Evolutionary conservation across 2,113 vertebrate species (phyloP).

Genomic region (Isichthys henryi): DNA sequence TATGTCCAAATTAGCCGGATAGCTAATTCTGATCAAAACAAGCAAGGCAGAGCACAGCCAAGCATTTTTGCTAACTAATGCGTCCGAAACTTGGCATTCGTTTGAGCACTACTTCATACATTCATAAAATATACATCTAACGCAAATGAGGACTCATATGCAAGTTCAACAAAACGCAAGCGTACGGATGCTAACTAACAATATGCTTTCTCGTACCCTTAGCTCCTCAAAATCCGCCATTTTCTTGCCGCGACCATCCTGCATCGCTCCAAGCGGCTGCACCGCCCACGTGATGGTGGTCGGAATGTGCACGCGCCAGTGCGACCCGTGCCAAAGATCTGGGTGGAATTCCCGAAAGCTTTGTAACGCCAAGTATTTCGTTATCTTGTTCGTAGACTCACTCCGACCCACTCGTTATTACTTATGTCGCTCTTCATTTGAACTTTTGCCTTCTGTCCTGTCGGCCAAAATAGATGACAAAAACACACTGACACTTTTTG

Average conservation of each 20-base stretch:
- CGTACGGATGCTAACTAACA: slow-evolving; percentile 22
- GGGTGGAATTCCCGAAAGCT: too few species aligned
- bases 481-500: too few species aligned
- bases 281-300: slow-evolving; percentile 29
- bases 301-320: background rate
- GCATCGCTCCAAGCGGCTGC: slow-evolving; percentile 27
- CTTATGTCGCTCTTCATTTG: too few species aligned
- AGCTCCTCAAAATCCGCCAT: slow-evolving; percentile 75
- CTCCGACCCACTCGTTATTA: too few species aligned
- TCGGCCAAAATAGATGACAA: too few species aligned
- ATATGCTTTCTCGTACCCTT: slow-evolving; percentile 63
- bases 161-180: background rate
- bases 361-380: too few species aligned
- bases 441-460: too few species aligned
- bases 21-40: slow-evolving; percentile 10
- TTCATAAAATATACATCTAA: background rate
- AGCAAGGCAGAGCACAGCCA: background rate
- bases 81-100: background rate
- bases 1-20: background rate
- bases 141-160: background rate
- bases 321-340: background rate
- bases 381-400: too few species aligned
- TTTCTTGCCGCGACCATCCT: slow-evolving; percentile 62
- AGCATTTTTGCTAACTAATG: background rate
- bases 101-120: background rate